Percentiles rank a stretch among this genome's conserved stretches.
phyloP scores from a whole-genome alignment of 2,888 invertebrate genomes.

The Aspidapion aeneum region DNA sequence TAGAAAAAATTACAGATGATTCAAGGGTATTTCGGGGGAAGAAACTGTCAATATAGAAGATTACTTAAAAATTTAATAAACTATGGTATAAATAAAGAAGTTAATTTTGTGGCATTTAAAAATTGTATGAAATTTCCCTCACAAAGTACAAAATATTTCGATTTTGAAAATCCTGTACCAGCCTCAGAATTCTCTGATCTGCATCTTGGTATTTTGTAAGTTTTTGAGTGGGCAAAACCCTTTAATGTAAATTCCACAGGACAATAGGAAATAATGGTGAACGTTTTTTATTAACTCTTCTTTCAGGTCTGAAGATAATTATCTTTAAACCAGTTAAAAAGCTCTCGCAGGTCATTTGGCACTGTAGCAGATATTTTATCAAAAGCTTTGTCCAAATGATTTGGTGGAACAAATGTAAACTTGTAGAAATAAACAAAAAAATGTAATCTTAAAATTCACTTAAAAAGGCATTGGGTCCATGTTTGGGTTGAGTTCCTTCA shows the following conservation, averaged over 20 bases:
- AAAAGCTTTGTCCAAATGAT: not conserved
- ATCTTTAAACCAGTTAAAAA: not conserved
- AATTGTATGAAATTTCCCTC: not conserved
- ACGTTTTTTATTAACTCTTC: conserved; percentile 10
- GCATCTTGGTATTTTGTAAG: not conserved
- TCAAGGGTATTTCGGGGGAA: too few relatives aligned
- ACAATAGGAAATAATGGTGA: conserved; percentile 12
- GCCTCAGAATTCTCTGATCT: not conserved
- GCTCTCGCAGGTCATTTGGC: not conserved
- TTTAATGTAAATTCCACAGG: conserved; percentile 10
- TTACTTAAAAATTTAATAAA: not conserved
- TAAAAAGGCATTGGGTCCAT: too few relatives aligned
- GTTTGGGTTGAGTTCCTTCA: too few relatives aligned
- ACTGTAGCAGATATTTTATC: not conserved
- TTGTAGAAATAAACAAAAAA: too few relatives aligned
- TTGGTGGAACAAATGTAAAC: not conserved
- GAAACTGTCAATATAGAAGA: too few relatives aligned
- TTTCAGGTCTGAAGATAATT: not conserved
- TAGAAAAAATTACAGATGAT: too few relatives aligned
- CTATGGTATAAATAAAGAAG: not conserved
- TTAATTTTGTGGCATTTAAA: not conserved
- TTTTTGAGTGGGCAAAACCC: not conserved
- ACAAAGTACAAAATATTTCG: conserved; percentile 1
- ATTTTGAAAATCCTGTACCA: not conserved
- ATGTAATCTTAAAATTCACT: too few relatives aligned